These are phyloP conservation scores for Discoglossus pictus DNA, from an alignment of 2,797 vertebrate species.

Conservation along the genomic window DNA sequence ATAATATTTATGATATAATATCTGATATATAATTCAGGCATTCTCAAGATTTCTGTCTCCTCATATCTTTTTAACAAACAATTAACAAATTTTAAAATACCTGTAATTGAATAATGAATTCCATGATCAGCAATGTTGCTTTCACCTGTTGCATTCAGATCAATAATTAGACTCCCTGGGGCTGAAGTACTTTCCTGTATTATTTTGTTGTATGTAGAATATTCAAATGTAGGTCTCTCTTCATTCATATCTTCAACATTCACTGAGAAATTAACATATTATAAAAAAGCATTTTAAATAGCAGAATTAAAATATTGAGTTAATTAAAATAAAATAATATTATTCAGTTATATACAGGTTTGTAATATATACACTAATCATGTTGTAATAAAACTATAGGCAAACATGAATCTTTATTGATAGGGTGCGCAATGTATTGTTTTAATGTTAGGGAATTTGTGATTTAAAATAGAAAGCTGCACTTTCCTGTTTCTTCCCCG, in stretches of 20 bases:
- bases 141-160: conserved; percentile 60
- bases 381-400: no score
- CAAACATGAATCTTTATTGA: no score
- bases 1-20: no score
- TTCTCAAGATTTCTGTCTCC: no score
- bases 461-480: no score
- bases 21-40: no score
- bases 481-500: no score
- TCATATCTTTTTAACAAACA: no score
- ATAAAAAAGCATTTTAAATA: not conserved
- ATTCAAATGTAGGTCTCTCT: conserved; percentile 57
- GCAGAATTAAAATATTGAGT: not conserved
- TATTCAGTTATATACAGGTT: no score
- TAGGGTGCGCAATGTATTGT: no score
- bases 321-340: not conserved
- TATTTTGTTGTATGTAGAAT: conserved; percentile 52
- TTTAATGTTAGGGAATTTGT: no score
- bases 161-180: conserved; percentile 53
- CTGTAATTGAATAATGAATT: conserved; percentile 60
- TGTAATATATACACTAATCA: no score
- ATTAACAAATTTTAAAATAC: conserved; percentile 46
- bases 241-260: conserved; percentile 62
- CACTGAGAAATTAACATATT: conserved; percentile 49
- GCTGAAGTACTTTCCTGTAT: conserved; percentile 53
- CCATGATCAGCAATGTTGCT: conserved; percentile 55